Conservation (phyloP, 2,888 invertebrate species). For the Nemoura dubitans region DNA sequence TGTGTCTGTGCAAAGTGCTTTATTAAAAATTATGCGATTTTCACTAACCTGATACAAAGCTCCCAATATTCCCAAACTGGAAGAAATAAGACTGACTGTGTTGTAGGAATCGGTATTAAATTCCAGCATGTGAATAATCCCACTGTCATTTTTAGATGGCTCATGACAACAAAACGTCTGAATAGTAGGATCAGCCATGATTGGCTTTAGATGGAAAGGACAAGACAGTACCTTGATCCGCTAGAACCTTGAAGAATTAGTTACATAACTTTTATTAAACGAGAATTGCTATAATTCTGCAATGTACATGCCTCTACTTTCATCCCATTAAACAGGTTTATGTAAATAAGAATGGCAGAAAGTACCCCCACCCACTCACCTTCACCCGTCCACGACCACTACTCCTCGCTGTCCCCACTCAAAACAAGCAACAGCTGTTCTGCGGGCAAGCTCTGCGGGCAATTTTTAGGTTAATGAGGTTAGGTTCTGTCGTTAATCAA, state of each 20-base stretch:
- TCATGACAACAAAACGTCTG: conserved; percentile 85
- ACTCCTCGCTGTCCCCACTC: no score
- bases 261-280: background rate
- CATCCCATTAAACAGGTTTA: background rate
- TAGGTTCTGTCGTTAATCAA: no score
- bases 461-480: no score
- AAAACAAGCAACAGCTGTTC: no score
- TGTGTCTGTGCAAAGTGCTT: no score
- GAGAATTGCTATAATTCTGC: background rate
- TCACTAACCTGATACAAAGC: conserved; percentile 74
- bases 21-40: no score
- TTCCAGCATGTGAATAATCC: conserved; percentile 73
- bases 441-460: no score
- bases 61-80: conserved; percentile 77
- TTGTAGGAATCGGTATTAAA: conserved; percentile 81
- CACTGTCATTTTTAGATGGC: conserved; percentile 70
- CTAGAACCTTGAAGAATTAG: background rate
- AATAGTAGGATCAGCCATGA: conserved; percentile 84
- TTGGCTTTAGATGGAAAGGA: conserved; percentile 8
- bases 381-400: no score
- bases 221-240: no score
- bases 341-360: background rate
- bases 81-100: conserved; percentile 76
- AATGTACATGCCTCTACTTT: no score
- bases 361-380: no score